phyloP scores from a whole-genome alignment of 2,113 vertebrate species.

The Lamprologus tigripictilis region DNA sequence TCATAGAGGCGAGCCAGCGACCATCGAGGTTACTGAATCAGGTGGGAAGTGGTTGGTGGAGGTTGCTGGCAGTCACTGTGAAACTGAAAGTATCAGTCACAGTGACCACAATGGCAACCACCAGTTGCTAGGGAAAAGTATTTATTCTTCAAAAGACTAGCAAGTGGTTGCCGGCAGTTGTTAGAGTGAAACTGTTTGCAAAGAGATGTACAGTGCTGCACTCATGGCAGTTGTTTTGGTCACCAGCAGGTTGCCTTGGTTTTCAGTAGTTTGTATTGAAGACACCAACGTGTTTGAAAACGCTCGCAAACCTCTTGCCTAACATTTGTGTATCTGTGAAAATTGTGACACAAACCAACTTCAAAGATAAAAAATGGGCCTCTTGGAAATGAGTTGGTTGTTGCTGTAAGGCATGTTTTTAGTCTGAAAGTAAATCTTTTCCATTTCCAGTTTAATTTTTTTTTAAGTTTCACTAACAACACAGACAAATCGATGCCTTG shows the following conservation, averaged over 20 bases:
- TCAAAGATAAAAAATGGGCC: not conserved
- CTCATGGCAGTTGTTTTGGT: not conserved
- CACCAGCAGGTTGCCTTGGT: not conserved
- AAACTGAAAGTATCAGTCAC: not conserved
- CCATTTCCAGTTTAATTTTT: not conserved
- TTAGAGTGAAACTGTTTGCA: not conserved
- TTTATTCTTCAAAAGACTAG: not conserved
- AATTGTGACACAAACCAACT: not conserved
- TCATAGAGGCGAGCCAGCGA: fast-evolving
- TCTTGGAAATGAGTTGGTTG: not conserved
- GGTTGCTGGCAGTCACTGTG: not conserved
- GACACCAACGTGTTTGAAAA: not conserved
- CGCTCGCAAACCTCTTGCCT: fast-evolving
- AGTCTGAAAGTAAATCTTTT: not conserved
- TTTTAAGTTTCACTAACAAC: not conserved
- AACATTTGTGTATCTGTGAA: fast-evolving
- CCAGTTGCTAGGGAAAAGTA: not conserved
- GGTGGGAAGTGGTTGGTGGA: not conserved
- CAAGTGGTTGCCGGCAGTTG: not conserved
- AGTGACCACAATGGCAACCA: fast-evolving
- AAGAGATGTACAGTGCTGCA: not conserved
- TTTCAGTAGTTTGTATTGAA: not conserved
- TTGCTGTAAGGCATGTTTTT: not conserved
- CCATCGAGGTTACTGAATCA: not conserved
- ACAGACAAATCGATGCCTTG: not conserved